Conservation (phyloP, 2,888 invertebrate genomes). For the Phalangium opilio region DNA sequence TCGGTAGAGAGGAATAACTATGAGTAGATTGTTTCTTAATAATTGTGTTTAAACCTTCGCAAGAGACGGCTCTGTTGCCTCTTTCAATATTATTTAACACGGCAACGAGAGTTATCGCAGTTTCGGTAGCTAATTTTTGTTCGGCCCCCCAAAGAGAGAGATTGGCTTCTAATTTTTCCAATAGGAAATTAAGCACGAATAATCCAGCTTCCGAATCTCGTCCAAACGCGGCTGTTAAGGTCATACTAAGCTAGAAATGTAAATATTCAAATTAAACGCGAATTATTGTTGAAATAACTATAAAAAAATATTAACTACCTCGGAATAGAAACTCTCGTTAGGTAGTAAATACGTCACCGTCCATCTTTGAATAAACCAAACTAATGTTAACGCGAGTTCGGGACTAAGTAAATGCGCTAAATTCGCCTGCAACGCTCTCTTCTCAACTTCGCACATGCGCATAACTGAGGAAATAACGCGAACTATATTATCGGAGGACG, state of each 20-base stretch:
- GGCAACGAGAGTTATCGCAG: conserved; percentile 42
- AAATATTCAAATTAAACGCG: background rate
- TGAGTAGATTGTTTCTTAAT: conserved; percentile 14
- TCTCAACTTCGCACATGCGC: conserved; percentile 57
- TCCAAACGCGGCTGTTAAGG: conserved; percentile 46
- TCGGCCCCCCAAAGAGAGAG: conserved; percentile 46
- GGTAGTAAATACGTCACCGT: conserved; percentile 53
- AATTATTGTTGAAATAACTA: conserved; percentile 14
- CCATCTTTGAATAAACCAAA: conserved; percentile 67
- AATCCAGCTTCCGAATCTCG: conserved; percentile 47
- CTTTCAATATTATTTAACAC: conserved; percentile 15
- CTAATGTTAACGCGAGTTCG: conserved; percentile 55
- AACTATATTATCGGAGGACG: conserved; percentile 41
- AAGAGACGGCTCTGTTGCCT: conserved; percentile 15
- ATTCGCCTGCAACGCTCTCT: conserved; percentile 51
- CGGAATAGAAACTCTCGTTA: conserved; percentile 41
- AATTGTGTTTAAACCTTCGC: conserved; percentile 13
- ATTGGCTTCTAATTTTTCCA: conserved; percentile 48
- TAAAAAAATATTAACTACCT: conserved; percentile 29
- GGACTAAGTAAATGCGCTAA: conserved; percentile 54
- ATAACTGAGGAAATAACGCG: conserved; percentile 53
- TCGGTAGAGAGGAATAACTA: conserved; percentile 35
- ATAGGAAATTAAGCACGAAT: conserved; percentile 46
- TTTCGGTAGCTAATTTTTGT: conserved; percentile 43
- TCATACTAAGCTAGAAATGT: conserved; percentile 42